Evolutionary conservation across 2,888 invertebrate genomes (phyloP), one percentile per base, ranked within the genome.

Genomic region (Iphiclides podalirius): DNA sequence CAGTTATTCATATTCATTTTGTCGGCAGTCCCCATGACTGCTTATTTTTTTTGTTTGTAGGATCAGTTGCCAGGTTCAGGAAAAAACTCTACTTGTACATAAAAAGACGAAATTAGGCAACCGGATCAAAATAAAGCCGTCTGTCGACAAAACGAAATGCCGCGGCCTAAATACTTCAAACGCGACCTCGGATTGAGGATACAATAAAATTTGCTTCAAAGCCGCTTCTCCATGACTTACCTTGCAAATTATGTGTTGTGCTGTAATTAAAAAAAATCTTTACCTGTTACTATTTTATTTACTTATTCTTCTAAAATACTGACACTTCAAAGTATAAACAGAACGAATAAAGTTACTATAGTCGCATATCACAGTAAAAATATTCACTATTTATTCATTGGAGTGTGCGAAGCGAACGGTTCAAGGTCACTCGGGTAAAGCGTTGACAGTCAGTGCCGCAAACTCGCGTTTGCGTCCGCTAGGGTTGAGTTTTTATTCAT

Each of bases 331-430:
- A 23, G 16, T 40, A 26, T 43, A 28, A 14, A 35, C 12, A 33
- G 15, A n/a, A n/a, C 12, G 45, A 41, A 45, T 46, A 45, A 51
- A 46, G 36, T 16, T 33, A 13, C 40, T 36, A 39, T 44, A 45
- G 41, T 51, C 12, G 26, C 8, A 36, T 41, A 45, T 45, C 45
- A 14, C 44, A 45, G 41, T 31, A 37, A 45, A 51, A 51, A 51
- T 50, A 50, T 50, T 44, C 50, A 45, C 39, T 50, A 44, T 45
- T 45, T 50, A 45, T 51, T 51, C 50, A 51, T 45, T 33, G 41
- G 36, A 23, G 50, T 46, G 41, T 35, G 40, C 45, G 37, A 45
- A 51, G 50, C 50, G 38, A 49, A 34, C 39, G 45, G 50, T 51
- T 51, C 50, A 51, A 51, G 50, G 50, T 51, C 16, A 46, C 13